Conservation (phyloP, 2,113 vertebrate species). For the Gracilinanus agilis region DNA sequence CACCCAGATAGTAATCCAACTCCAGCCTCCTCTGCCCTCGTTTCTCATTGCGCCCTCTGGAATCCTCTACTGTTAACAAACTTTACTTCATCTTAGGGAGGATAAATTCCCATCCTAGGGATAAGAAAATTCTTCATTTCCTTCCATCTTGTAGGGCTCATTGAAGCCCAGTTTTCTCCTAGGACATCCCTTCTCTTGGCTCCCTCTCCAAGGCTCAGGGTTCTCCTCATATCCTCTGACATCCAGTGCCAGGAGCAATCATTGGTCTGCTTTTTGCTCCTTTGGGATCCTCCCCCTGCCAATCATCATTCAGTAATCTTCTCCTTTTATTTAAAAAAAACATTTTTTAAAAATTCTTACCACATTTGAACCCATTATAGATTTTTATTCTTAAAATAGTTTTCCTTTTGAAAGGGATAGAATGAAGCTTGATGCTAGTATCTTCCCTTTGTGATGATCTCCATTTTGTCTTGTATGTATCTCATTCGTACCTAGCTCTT, state of each 20-base stretch:
- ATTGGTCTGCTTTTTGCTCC: background rate
- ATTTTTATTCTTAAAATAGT: background rate
- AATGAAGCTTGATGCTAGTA: background rate
- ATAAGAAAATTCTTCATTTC: background rate
- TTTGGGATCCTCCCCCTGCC: background rate
- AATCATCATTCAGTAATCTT: background rate
- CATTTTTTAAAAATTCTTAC: background rate
- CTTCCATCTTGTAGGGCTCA: background rate
- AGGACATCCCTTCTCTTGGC: background rate
- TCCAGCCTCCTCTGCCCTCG: background rate
- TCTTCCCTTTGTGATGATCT: background rate
- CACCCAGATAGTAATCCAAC: background rate
- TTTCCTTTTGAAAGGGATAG: background rate
- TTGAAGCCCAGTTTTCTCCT: background rate
- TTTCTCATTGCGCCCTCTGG: background rate
- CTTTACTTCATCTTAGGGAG: background rate
- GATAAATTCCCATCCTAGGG: too few relatives aligned
- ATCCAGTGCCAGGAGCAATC: background rate
- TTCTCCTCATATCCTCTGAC: background rate
- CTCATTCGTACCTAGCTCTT: background rate
- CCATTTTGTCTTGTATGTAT: background rate
- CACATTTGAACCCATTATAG: background rate
- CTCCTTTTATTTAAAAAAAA: background rate
- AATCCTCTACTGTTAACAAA: background rate
- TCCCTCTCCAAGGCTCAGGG: background rate